Evolutionary conservation across 2,888 invertebrate species (phyloP), one percentile per base, ranked within the genome.

Genomic region (Drosophila falleni): DNA sequence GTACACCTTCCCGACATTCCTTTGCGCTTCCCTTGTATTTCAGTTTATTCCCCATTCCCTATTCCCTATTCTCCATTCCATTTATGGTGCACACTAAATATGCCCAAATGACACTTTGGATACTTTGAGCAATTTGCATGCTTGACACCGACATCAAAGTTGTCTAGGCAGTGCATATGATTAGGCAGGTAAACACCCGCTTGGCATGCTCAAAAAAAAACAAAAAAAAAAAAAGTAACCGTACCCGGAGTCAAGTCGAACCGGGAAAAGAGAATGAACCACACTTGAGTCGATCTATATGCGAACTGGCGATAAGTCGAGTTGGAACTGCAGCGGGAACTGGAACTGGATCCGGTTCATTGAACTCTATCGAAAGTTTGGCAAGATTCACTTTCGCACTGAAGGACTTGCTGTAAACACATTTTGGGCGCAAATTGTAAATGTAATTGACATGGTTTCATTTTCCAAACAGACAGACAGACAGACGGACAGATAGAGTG

Each of bases 401-500:
- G 72, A 75, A 77, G 71, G 67, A 75, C 61, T 41, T 55, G 16
- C 31, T 33, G 53, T 29, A 49, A 49, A 60, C 44, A 58, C 41
- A 23, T 47, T 60, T 47, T 55, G 74, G 73, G 71, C 68, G 78
- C 71, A 55, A 86, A 81, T 81, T 81, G 74, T 53, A 75, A 84
- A 78, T 79, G 79, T 78, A 87, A 85, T 83, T 89, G 90, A 89
- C 90, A 90, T 89, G 88, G 82, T 89, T 89, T 90, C 78, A 29
- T 85, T 85, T 83, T 56, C 41, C 47, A 62, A 66, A 46, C 33
- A 13, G 33, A 60, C 19, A 47, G 13, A 37, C 44, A 59, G 58
- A 63, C 33, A 46, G 44, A 41, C 11, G 16, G n/a, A 15, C 23
- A 50, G 19, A 16, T 37, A 58, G 47, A 42, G 11, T 47, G 23